Evolutionary conservation across 2,797 vertebrate genomes (phyloP), one percentile per base, ranked within the genome.

Genomic region (Cynopterus sphinx): DNA sequence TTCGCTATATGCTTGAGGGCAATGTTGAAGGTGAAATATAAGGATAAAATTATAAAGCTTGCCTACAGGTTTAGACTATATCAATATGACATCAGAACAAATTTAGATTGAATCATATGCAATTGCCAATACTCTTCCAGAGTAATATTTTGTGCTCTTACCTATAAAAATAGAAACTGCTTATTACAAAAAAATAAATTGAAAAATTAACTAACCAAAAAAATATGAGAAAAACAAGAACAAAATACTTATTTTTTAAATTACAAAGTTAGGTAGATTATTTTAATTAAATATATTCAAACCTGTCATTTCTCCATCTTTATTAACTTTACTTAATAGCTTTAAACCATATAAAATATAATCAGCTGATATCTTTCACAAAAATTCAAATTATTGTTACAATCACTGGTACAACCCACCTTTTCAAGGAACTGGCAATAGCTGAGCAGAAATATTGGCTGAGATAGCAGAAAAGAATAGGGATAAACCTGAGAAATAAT

Each of bases 201-300:
- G 21, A 53, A 11, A 1, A 71, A 41, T 49, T 55, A 41, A 43
- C 21, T 19, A 82, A n/a, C 12, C 26, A 90, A 87, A 87, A 82
- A 26, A 65, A 73, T 61, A 5, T 12, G 33, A 92, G 16, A 33
- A 65, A 68, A 78, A 1, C 19, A 78, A 21, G 15, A 15, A 46
- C 13, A 82, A 71, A 77, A 63, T 24, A 19, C 15, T 87, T 91
- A 36, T 59, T n/a, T 89, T 79, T 86, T 81, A 22, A 92, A 15
- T 6, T 26, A 78, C 28, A 55, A 49, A 87, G 70, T 82, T 70
- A 57, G 68, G 2, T 82, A 33, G 1, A 59, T 53, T 81, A 43
- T 68, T 84, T 93, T 78, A 24, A 28, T 63, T n/a, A 24, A 90
- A 84, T 79, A 73, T 33, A 36, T 88, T 75, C 3, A 95, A 87